Base-by-base conservation (phyloP, 2,888 invertebrate species). In the Eupeodes latifasciatus region DNA sequence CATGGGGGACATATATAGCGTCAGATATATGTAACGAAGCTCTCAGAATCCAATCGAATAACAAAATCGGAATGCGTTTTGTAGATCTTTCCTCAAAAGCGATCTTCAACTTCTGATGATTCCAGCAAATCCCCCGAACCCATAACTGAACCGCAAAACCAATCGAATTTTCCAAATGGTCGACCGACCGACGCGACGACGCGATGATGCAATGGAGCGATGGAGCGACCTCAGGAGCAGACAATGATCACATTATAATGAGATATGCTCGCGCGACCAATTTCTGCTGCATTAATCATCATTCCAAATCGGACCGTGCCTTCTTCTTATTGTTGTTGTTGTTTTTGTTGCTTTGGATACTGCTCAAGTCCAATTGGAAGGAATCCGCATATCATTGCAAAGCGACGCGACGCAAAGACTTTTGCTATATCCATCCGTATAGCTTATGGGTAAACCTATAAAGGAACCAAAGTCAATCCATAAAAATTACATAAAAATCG, bases 401-500 rank as follows among this genome's bases (percentile, higher is more conserved):
- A 3, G 67, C 40, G 11, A 11, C 2, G 14, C 83, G 67, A 72
- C 47, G 78, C 57, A 57, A 71, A 72, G 59, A 16, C 53, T 16
- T 49, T 27, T 27, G 27, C 27, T 27, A 27, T 27, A 27, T 27
- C 27, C 27, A 27, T 27, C 2, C 27, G 40, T 7, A 40, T 40
- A 40, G 40, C 40, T 40, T 40, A 9, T 66, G 34, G 51, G 40
- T 55, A 3, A 27, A 27, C 27, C 57, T 57, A 57, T 55, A 79
- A 67, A 5, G n/a, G 59, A 14, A 77, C 44, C 27, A 85, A 89
- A 90, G 90, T 89, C 90, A 90, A 90, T 90, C 90, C 90, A 90
- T 90, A 90, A 90, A 90, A 87, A 90, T 90, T 90, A 90, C 90
- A 90, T 90, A 90, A 90, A 91, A 91, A 91, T 91, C 91, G 91